Evolutionary conservation across 2,888 invertebrate genomes (phyloP).

Genomic region (Lasioglossum lativentre): DNA sequence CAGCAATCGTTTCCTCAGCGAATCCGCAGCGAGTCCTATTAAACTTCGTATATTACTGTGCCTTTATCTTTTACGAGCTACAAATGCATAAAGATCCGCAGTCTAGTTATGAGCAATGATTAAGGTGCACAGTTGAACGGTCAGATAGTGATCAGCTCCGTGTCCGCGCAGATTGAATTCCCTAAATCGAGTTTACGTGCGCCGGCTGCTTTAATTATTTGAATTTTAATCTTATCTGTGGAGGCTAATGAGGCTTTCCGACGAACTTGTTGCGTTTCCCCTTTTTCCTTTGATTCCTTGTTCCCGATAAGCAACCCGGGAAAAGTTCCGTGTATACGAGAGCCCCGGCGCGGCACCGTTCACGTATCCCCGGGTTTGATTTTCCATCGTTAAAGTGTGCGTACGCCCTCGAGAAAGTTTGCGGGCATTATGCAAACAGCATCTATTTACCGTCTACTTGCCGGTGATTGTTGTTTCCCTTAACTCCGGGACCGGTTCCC

Average conservation of each 20-base stretch:
- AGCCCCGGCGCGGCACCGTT: neutral
- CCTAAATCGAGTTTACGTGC: constrained; percentile 13
- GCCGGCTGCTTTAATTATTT: constrained; percentile 6
- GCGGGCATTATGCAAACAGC: constrained; percentile 49
- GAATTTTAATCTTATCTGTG: constrained; percentile 12
- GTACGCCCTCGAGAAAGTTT: constrained; percentile 35
- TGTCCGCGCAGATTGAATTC: constrained; percentile 1
- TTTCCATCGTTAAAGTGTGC: constrained; percentile 27
- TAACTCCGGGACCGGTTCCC: constrained; percentile 17
- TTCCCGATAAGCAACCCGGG: constrained; percentile 16
- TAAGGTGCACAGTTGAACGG: constrained; percentile 16
- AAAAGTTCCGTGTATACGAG: neutral
- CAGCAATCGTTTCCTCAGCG: neutral
- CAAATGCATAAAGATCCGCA: constrained; percentile 7
- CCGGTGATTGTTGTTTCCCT: constrained; percentile 41
- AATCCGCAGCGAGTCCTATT: neutral
- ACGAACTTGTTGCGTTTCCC: constrained; percentile 44
- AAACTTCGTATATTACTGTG: neutral
- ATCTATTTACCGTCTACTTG: constrained; percentile 41
- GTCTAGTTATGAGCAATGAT: constrained; percentile 5
- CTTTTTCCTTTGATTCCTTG: constrained; percentile 9
- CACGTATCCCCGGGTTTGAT: constrained; percentile 23
- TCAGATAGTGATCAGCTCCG: neutral
- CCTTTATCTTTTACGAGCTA: constrained; percentile 3
- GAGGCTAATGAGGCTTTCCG: neutral